A percentile compares a stretch with the other conserved stretches of the same genome.
These are phyloP conservation scores for Lasioglossum marginatum DNA, from an alignment of 2,888 invertebrate species.

Conservation along the genomic window DNA sequence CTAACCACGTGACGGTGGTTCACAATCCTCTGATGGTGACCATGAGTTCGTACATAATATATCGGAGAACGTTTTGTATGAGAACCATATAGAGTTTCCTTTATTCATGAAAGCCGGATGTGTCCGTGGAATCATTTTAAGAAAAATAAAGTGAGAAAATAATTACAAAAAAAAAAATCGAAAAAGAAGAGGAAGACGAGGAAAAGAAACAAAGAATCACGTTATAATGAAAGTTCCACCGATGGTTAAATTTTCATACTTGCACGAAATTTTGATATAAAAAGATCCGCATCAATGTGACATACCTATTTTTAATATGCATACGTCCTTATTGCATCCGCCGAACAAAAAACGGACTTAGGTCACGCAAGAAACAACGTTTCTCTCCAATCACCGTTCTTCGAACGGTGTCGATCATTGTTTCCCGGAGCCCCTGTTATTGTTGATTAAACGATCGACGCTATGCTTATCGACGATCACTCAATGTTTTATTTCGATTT, in stretches of 20 bases:
- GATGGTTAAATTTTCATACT: constrained; percentile 56
- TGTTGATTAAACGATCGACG: background rate
- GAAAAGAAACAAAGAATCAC: constrained; percentile 22
- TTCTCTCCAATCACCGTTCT: constrained; percentile 12
- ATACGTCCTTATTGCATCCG: constrained; percentile 48
- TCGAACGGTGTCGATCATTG: background rate
- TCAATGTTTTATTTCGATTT: background rate
- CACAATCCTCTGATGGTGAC: constrained; percentile 4
- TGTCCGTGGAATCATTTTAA: constrained; percentile 17
- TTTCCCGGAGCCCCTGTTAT: constrained; percentile 9
- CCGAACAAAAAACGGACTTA: constrained; percentile 69
- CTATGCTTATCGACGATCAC: constrained; percentile 31
- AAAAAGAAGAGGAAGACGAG: background rate
- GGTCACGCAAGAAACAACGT: constrained; percentile 58
- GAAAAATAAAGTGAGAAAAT: background rate
- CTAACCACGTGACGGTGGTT: background rate
- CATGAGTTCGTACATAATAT: constrained; percentile 42
- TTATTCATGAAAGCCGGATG: constrained; percentile 21
- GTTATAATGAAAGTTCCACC: constrained; percentile 48
- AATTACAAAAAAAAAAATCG: background rate
- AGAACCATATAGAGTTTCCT: constrained; percentile 25
- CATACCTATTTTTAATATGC: constrained; percentile 46
- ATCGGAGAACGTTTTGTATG: constrained; percentile 30
- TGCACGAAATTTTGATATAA: constrained; percentile 62
- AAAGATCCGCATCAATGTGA: constrained; percentile 46